phyloP scores from a whole-genome alignment of 92 coral and sea anemone genomes.

The Chrysogorgia sp. region DNA sequence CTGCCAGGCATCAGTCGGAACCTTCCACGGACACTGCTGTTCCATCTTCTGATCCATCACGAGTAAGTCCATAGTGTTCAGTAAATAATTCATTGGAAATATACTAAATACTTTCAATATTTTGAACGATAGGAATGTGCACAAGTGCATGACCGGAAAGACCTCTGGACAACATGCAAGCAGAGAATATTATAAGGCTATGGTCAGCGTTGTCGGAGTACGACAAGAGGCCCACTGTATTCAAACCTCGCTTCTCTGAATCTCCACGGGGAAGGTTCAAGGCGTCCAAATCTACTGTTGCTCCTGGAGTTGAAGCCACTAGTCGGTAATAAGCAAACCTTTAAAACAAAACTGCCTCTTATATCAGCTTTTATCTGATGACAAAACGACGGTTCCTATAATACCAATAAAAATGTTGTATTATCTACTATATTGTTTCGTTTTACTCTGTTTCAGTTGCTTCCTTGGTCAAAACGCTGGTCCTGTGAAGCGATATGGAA shows the following conservation, averaged over 20 bases:
- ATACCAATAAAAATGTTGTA: no score
- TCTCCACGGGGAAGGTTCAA: slow-evolving; percentile 59
- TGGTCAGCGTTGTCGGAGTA: slow-evolving; percentile 55
- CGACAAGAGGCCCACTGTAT: slow-evolving; percentile 54
- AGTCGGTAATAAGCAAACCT: slow-evolving; percentile 56
- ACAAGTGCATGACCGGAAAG: slow-evolving; percentile 36
- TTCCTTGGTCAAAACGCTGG: slow-evolving; percentile 62
- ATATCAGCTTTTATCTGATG: no score
- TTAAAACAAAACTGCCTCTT: slow-evolving; percentile 18
- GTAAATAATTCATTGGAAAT: no score
- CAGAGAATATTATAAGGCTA: slow-evolving; percentile 29
- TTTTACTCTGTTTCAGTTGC: slow-evolving; percentile 31
- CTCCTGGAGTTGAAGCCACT: slow-evolving; percentile 64
- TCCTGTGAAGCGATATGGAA: slow-evolving; percentile 69
- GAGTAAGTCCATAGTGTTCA: not conserved
- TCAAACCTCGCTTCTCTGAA: slow-evolving; percentile 40
- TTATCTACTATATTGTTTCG: no score
- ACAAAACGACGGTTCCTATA: no score
- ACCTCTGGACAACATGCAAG: slow-evolving; percentile 53
- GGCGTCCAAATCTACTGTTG: slow-evolving; percentile 51
- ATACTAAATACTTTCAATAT: no score
- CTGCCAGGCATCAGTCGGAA: no score
- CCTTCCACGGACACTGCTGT: no score
- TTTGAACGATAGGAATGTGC: slow-evolving; percentile 50
- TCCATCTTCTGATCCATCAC: no score